Base-by-base conservation (phyloP, 2,888 invertebrate genomes). In the Acleris cristana region DNA sequence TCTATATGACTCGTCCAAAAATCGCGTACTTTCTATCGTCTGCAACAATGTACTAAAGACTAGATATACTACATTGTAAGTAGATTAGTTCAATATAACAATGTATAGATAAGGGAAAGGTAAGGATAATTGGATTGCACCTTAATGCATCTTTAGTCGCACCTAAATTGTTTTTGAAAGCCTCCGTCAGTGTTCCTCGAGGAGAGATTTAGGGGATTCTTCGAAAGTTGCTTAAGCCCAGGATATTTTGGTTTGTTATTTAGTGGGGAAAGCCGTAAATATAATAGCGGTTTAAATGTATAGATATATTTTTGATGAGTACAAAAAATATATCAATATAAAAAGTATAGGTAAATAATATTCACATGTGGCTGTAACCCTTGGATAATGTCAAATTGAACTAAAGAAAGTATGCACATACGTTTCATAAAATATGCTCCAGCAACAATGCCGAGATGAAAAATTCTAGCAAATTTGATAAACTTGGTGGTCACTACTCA, bases 151-250 rank as follows among this genome's bases (percentile, higher is more conserved):
- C 56, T 51, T 66, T 61, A 66, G 65, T 61, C 51, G 61, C 40
- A 51, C 51, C 65, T 61, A 61, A 66, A 66, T 66, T 66, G 65
- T 66, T 66, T 66, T 66, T 66, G 65, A 66, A 52, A 65, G 44
- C 51, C 56, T 26, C 51, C 44, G 34, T 60, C 40, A 10, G 40
- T 1, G 16, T n/a, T 12, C 23, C 14, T 48, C 45, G 53, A 18
- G 23, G 58, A 18, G 49, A 53, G 65, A 56, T 61, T 66, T 66
- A 45, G 61, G 65, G 61, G 65, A 55, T 60, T 54, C 59, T 40
- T 54, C 21, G 44, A 40, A 63, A 65, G 55, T 60, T 66, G n/a
- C 56, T 61, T 66, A 66, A 66, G 65, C 61, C 34, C 26, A 49
- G 45, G 59, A 40, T 49, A 34, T 30, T 65, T 58, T 45, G 45